Evolutionary conservation across 1,140 invertebrate genomes (phyloP), one percentile per base, ranked within the genome.

Genomic region (Vollenhovia emeryi): DNA sequence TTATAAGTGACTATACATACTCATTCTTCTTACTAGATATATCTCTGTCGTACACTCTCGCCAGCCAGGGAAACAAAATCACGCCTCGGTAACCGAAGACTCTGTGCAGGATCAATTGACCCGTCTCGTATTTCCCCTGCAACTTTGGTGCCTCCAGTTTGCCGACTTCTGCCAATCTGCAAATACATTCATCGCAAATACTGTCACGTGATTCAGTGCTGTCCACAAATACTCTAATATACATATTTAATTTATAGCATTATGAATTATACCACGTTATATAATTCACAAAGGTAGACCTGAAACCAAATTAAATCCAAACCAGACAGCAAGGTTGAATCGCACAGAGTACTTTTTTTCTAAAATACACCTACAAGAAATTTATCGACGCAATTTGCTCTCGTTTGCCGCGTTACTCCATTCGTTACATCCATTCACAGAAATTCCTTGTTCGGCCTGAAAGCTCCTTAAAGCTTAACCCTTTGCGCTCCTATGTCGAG

Each of bases 31-130:
- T 94, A 68, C 94, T 95, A 9, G 97, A 97, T 52, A 97, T 94
- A 96, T 99, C 98, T 92, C 98, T 96, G 92, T 99, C 99, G 92
- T 99, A 99, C 13, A 99, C 98, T 93, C 97, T 96, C 5, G 98
- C 99, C 57, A 98, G 95, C 99, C 99, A 99, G 6, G 99, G 98
- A 94, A 99, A 99, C 27, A 99, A 95, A 84, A 99, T 97, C 8
- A 99, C 98, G 13, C 99, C 99, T 91, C 99, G 95, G 94, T 99
- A 99, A 18, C 98, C 98, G 95, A 99, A 99, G 21, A 99, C 97
- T 92, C 97, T 96, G 93, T 99, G 99, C 27, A 99, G 95, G 93
- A 99, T 99, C 57, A 99, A 95, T 94, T 99, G 99, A 43, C 99
- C 98, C 15, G 98, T 99, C 91, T 98, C 98, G 96, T 99, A 99